Base-by-base conservation (phyloP, 2,888 invertebrate species). In the Pseudococcus viburni region DNA sequence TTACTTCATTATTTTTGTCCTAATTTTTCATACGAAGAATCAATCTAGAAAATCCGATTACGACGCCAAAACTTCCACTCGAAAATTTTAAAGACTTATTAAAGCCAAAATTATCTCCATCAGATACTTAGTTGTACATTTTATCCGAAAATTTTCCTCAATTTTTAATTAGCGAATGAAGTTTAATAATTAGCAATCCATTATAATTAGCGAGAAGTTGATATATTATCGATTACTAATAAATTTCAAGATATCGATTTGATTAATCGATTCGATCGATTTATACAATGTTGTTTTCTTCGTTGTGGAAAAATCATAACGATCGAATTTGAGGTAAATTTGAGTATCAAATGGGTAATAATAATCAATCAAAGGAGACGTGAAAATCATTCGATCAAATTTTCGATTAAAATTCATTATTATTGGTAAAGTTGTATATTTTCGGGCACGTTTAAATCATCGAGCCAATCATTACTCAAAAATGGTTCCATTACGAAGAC, bases 141-240 rank as follows among this genome's bases (percentile, higher is more conserved):
- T 59, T 59, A 59, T 59, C 59, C 59, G 59, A 55, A 55, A 55
- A 59, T 59, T 59, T 33, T 3, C 3, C 7, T 59, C 19, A 19
- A 51, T 17, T 59, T 59, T 59, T 59, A 59, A 59, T 59, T 59
- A 59, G 11, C 19, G 19, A 59, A 19, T 6, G 59, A 59, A 19
- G n/a, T 59, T 59, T 59, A 6, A 59, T 59, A 59, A 59, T 59
- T 59, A 9, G 59, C 55, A 55, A 55, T 55, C 55, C 17, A 17
- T 55, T 55, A 17, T 17, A 55, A 55, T 55, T 55, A 55, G 17
- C 7, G 51, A 51, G 15, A 51, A 51, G 17, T 51, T 5, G 19
- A 59, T 59, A 33, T 59, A 59, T 59, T 8, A 59, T 59, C 59
- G 59, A 59, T 59, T 59, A 59, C n/a, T 59, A 59, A 59, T 59